Conservation (phyloP, 2,888 invertebrate species). For the Eupithecia vulgata region DNA sequence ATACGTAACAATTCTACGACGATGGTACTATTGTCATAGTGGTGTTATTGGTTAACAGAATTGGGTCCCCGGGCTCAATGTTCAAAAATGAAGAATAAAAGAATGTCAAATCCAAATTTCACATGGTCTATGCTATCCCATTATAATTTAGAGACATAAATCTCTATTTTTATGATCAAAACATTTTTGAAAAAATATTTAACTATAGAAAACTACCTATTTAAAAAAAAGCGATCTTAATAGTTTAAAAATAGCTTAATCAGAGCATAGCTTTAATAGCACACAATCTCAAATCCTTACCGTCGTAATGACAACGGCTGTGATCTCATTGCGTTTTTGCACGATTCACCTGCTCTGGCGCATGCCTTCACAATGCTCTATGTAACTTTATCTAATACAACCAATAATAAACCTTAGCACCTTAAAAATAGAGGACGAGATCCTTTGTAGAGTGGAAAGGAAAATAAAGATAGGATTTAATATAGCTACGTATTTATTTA, state of each 20-base stretch:
- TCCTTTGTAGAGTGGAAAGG: background rate
- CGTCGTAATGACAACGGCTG: conserved; percentile 63
- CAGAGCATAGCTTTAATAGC: background rate
- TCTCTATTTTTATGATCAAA: too few species aligned
- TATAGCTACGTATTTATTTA: conserved; percentile 9
- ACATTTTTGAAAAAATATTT: too few species aligned
- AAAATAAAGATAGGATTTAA: conserved; percentile 9
- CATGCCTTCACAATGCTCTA: conserved; percentile 16
- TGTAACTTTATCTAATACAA: background rate
- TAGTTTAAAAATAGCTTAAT: background rate
- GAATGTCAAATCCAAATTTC: too few species aligned
- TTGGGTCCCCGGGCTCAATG: too few species aligned
- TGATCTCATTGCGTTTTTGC: conserved; percentile 81
- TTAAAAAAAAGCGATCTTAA: background rate
- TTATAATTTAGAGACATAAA: too few species aligned
- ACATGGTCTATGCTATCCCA: too few species aligned
- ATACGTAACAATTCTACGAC: too few species aligned
- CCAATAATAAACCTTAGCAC: background rate
- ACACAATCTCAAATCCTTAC: conserved; percentile 6
- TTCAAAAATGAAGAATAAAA: too few species aligned
- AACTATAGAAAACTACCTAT: background rate
- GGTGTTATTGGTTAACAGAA: too few species aligned
- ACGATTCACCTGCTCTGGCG: conserved; percentile 64
- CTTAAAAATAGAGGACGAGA: background rate
- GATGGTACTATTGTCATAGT: too few species aligned